phyloP scores from a whole-genome alignment of 2,797 vertebrate species.

The Tenualosa thibaudeaui region DNA sequence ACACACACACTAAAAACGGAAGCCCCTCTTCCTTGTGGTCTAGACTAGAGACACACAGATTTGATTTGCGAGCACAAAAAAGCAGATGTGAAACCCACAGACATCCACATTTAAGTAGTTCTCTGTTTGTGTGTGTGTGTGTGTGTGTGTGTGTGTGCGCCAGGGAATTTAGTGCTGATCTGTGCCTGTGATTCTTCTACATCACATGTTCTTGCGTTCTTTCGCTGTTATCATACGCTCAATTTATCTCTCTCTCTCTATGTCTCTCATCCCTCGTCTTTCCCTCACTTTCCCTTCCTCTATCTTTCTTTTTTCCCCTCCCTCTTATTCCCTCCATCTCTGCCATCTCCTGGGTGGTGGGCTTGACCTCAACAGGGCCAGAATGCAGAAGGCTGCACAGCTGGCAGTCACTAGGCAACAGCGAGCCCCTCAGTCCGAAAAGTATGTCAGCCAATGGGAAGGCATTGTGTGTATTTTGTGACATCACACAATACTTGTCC shows the following conservation, averaged over 20 bases:
- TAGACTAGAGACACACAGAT: conserved; percentile 16
- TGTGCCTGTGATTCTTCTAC: not conserved
- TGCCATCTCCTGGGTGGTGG: conserved; percentile 56
- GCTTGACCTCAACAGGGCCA: conserved; percentile 56
- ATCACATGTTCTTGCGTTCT: conserved; percentile 20
- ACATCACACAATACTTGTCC: conserved; percentile 53
- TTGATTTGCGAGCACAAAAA: conserved; percentile 4
- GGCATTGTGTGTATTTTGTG: conserved; percentile 54
- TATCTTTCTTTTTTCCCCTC: not conserved
- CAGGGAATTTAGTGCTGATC: not conserved
- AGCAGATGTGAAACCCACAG: conserved; percentile 15
- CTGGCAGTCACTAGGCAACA: conserved; percentile 66
- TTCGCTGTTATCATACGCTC: conserved; percentile 15
- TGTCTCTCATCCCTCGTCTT: not conserved
- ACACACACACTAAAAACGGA: conserved; percentile 27
- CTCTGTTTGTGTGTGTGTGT: not conserved
- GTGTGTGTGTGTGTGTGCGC: not conserved
- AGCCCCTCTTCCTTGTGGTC: conserved; percentile 21
- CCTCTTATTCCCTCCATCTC: conserved; percentile 45
- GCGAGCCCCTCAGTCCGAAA: conserved; percentile 75
- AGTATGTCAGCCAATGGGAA: conserved; percentile 73
- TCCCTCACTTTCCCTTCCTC: not conserved
- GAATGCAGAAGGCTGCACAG: conserved; percentile 77
- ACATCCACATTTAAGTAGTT: conserved; percentile 16
- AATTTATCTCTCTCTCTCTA: not conserved